Percentiles rank a stretch among this genome's conserved stretches.
phyloP scores from a whole-genome alignment of 2,888 invertebrate genomes.

The Psylliodes chrysocephalus region DNA sequence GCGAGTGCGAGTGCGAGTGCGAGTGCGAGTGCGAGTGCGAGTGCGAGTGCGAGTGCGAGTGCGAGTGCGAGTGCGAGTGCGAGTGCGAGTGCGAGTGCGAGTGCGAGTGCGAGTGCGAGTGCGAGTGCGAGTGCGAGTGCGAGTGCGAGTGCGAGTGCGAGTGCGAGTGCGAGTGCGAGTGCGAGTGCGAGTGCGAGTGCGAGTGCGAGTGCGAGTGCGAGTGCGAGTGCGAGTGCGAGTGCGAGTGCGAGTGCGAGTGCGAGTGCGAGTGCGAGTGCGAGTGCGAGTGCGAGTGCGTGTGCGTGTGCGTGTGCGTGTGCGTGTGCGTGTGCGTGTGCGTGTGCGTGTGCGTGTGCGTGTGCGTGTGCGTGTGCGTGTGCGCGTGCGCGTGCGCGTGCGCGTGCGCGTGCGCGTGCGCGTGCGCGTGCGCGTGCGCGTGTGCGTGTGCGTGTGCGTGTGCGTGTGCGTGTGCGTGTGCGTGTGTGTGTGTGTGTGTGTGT shows the following conservation, averaged over 20 bases:
- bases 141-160: neutral
- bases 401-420: neutral
- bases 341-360: constrained; percentile 1
- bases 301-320: constrained; percentile 2
- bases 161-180: constrained; percentile 1
- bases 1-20: neutral
- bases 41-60: constrained; percentile 1
- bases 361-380: constrained; percentile 1
- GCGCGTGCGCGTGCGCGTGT: constrained; percentile 1
- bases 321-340: constrained; percentile 4
- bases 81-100: neutral
- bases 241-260: neutral
- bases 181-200: neutral
- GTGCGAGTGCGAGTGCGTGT: constrained; percentile 2
- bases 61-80: neutral
- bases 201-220: neutral
- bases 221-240: neutral
- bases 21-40: neutral
- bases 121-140: neutral
- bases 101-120: neutral
- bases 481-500: constrained; percentile 13
- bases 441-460: constrained; percentile 7
- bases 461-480: constrained; percentile 9
- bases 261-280: constrained; percentile 1
- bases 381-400: neutral